phyloP scores from a whole-genome alignment of 2,797 vertebrate species.

The Rhyacichthys aspro region DNA sequence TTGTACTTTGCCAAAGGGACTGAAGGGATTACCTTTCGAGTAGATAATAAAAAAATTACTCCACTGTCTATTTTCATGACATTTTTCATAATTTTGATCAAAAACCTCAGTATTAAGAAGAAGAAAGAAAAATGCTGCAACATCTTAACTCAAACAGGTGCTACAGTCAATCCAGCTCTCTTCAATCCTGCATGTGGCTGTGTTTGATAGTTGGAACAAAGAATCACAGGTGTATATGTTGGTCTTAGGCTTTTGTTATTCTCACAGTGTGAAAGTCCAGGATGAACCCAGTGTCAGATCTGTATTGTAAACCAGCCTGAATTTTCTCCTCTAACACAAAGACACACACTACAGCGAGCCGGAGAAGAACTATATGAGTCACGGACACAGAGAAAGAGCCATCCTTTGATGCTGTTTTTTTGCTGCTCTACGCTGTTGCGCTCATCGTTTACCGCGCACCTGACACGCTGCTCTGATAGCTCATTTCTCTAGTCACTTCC shows the following conservation, averaged over 20 bases:
- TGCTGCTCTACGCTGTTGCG: slow-evolving; percentile 10
- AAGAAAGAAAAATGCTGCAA: no score
- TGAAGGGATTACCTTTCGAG: no score
- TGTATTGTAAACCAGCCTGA: neutral
- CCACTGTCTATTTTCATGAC: no score
- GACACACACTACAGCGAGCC: neutral
- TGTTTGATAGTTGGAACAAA: neutral
- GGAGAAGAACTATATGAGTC: slow-evolving; percentile 6
- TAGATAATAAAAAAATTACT: no score
- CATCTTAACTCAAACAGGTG: no score
- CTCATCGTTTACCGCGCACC: slow-evolving; percentile 34
- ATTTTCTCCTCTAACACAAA: slow-evolving; percentile 9
- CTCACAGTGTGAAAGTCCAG: neutral
- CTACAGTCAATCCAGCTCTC: no score
- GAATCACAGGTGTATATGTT: neutral
- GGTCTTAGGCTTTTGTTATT: no score
- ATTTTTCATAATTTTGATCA: no score
- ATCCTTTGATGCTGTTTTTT: slow-evolving; percentile 25
- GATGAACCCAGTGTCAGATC: slow-evolving; percentile 5
- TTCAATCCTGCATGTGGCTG: neutral
- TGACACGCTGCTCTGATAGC: slow-evolving; percentile 22
- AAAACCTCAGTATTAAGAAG: no score
- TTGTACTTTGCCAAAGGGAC: no score
- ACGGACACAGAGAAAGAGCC: slow-evolving; percentile 11
- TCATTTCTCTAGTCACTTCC: slow-evolving; percentile 17